A percentile compares a stretch with the other conserved stretches of the same genome.
Evolutionary conservation across 2,888 invertebrate species (phyloP).

Genomic region (Trichopoda pennipes): DNA sequence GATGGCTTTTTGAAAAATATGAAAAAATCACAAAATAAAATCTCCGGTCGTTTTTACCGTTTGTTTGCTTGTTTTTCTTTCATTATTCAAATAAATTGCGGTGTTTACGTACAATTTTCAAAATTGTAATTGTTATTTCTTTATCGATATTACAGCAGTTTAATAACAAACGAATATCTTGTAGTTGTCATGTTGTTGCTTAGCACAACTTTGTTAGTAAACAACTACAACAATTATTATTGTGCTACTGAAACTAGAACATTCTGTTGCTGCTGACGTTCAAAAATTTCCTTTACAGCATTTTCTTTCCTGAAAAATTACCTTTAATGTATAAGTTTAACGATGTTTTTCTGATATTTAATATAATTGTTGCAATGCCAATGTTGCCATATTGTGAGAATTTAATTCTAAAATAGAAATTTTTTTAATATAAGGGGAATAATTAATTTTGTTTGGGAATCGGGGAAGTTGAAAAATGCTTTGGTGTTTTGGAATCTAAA

Average conservation of each 20-base stretch:
- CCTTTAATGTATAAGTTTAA: conserved; percentile 16
- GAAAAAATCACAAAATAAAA: too few species aligned
- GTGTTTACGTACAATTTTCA: too few species aligned
- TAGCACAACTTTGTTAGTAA: conserved; percentile 59
- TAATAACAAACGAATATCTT: conserved; percentile 22
- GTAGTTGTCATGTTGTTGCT: conserved; percentile 59
- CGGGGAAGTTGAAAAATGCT: too few species aligned
- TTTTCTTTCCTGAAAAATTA: not conserved
- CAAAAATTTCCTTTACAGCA: not conserved
- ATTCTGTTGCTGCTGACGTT: conserved; percentile 35
- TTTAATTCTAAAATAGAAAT: too few species aligned
- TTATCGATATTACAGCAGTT: conserved; percentile 21
- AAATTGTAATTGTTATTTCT: not conserved
- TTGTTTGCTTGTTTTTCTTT: not conserved
- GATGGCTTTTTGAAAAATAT: too few species aligned
- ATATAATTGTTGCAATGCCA: conserved; percentile 33
- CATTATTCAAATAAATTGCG: not conserved
- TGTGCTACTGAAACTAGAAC: conserved; percentile 27
- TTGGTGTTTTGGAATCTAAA: too few species aligned
- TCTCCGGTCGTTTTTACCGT: too few species aligned
- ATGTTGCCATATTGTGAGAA: too few species aligned
- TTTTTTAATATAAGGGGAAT: too few species aligned
- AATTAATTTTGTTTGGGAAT: too few species aligned
- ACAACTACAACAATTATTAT: conserved; percentile 49
- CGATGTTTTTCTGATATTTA: conserved; percentile 29